These are phyloP conservation scores for Aleiodes alternator DNA, from an alignment of 2,888 invertebrate genomes.

Conservation along the genomic window DNA sequence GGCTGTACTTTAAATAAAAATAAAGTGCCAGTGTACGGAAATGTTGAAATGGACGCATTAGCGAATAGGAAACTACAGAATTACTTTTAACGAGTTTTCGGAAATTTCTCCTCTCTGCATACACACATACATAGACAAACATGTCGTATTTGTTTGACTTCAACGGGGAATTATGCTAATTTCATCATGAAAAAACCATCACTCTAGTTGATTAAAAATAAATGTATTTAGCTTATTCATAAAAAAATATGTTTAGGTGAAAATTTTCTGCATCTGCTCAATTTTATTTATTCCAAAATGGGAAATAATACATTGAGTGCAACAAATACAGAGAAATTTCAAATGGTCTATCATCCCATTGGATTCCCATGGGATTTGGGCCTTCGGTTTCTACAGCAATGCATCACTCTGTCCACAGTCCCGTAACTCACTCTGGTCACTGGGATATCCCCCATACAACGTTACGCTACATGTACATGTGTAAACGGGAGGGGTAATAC, in stretches of 20 bases:
- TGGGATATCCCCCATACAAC: conserved; percentile 42
- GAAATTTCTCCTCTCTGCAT: conserved; percentile 54
- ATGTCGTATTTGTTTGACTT: conserved; percentile 2
- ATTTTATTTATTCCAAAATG: background rate
- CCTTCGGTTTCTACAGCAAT: conserved; percentile 71
- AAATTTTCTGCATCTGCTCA: background rate
- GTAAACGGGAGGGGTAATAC: conserved; percentile 52
- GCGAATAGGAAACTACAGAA: conserved; percentile 69
- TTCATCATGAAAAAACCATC: conserved; percentile 44
- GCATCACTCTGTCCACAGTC: conserved; percentile 75
- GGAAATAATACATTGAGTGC: conserved; percentile 6
- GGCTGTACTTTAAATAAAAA: conserved; percentile 72
- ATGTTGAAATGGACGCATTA: conserved; percentile 70
- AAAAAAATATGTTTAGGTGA: too few relatives aligned
- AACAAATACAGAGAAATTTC: conserved; percentile 7
- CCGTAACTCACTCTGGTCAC: conserved; percentile 70
- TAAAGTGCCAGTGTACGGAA: conserved; percentile 65
- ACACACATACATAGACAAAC: conserved; percentile 8
- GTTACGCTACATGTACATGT: conserved; percentile 49
- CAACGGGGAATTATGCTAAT: conserved; percentile 34
- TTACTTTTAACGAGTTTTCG: conserved; percentile 70
- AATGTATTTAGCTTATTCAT: background rate
- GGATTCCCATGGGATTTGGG: conserved; percentile 73
- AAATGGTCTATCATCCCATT: conserved; percentile 56
- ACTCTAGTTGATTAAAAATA: conserved; percentile 35